Conservation (phyloP, 1,140 invertebrate species). For the Drosophila truncata region DNA sequence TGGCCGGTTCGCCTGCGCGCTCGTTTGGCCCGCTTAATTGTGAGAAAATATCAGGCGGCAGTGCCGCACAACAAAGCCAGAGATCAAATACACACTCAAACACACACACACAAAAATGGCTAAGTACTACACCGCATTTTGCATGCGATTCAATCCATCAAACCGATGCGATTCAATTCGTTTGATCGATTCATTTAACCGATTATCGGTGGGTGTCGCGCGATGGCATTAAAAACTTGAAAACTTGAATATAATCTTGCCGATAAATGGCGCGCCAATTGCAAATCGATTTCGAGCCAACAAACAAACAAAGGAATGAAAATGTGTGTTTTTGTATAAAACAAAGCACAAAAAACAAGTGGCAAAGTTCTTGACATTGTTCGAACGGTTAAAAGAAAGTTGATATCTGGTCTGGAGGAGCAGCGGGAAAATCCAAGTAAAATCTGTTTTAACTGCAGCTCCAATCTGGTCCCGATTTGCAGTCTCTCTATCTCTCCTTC, state of each 20-base stretch:
- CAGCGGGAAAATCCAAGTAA: slow-evolving; percentile 28
- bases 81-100: slow-evolving; percentile 21
- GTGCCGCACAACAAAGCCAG: slow-evolving; percentile 21
- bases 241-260: slow-evolving; percentile 35
- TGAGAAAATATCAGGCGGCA: slow-evolving; percentile 70
- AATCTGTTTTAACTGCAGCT: slow-evolving; percentile 15
- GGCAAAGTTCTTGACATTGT: slow-evolving; percentile 73
- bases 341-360: slow-evolving; percentile 26
- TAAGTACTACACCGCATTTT: slow-evolving; percentile 50
- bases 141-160: slow-evolving; percentile 61
- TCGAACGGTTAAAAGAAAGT: slow-evolving; percentile 79
- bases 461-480: slow-evolving; percentile 48
- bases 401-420: slow-evolving; percentile 26
- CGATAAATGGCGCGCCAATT: slow-evolving; percentile 36
- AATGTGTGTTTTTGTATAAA: slow-evolving; percentile 11
- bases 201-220: slow-evolving; percentile 45
- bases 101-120: slow-evolving; percentile 23
- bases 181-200: slow-evolving; percentile 33
- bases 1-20: slow-evolving; percentile 71
- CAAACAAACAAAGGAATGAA: slow-evolving; percentile 16
- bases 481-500: slow-evolving; percentile 13
- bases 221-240: slow-evolving; percentile 60
- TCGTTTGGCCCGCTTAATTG: slow-evolving; percentile 70
- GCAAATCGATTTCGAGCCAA: slow-evolving; percentile 28
- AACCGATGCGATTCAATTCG: slow-evolving; percentile 37